Conservation (phyloP, 2,888 invertebrate genomes). For the Cerastis rubricosa region DNA sequence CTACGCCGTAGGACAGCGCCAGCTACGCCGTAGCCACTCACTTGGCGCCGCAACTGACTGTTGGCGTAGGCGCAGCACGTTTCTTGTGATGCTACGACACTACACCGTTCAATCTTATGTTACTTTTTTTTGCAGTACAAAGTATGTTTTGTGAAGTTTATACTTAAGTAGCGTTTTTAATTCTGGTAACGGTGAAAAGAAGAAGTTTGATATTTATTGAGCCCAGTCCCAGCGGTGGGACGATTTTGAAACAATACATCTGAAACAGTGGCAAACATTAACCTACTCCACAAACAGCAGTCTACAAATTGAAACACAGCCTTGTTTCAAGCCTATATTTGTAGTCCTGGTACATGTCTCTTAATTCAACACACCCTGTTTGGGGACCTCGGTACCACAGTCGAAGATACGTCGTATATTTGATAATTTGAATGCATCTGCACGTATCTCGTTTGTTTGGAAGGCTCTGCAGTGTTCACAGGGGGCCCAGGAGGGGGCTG, state of each 20-base stretch:
- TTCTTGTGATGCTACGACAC: neutral
- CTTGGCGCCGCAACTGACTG: neutral
- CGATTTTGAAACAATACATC: neutral
- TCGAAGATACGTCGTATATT: constrained; percentile 49
- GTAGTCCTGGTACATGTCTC: constrained; percentile 35
- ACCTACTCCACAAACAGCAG: constrained; percentile 9
- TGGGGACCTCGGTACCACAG: constrained; percentile 37
- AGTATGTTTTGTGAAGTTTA: neutral
- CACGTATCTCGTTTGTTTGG: constrained; percentile 54
- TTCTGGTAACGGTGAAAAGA: neutral
- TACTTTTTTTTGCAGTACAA: too few relatives aligned
- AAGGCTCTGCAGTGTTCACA: constrained; percentile 31
- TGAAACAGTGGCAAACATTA: constrained; percentile 4
- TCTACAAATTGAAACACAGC: constrained; percentile 36
- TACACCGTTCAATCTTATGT: too few relatives aligned
- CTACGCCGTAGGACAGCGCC: constrained; percentile 32
- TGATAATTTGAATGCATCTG: constrained; percentile 63
- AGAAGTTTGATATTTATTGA: neutral
- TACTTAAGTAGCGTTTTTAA: neutral
- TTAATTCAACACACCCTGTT: constrained; percentile 54
- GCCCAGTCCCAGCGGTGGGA: neutral
- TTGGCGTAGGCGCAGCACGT: neutral
- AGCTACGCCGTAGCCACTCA: constrained; percentile 32
- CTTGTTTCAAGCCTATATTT: constrained; percentile 30
- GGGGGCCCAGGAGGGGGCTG: too few relatives aligned